Evolutionary conservation across 2,888 invertebrate genomes (phyloP).

Genomic region (Chrysolina americana): DNA sequence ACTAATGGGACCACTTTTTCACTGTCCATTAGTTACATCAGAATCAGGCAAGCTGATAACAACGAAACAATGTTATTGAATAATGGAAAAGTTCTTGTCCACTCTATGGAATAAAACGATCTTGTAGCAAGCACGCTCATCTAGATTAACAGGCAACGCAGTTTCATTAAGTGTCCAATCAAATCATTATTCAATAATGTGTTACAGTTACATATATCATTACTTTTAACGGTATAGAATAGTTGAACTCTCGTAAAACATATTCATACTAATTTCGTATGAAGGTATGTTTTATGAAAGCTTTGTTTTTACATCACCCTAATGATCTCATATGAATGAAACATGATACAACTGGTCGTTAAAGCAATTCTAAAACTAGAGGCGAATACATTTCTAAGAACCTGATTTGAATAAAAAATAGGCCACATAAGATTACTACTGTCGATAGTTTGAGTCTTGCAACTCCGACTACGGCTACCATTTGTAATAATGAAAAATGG

Average conservation of each 20-base stretch:
- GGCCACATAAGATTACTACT: no score
- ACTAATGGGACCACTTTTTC: slow-evolving; percentile 3
- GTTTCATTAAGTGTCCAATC: not conserved
- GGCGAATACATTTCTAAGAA: no score
- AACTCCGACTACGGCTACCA: no score
- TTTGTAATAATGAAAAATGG: no score
- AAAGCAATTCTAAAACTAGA: no score
- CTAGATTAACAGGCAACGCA: not conserved
- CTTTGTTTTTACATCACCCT: not conserved
- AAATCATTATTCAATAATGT: not conserved
- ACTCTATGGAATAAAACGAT: not conserved
- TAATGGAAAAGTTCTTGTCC: slow-evolving; percentile 1
- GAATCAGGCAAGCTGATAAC: not conserved
- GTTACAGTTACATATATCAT: not conserved
- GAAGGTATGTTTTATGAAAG: not conserved
- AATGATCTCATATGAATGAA: not conserved
- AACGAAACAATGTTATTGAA: not conserved
- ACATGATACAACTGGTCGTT: no score
- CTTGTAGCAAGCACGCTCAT: not conserved
- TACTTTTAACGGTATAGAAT: not conserved
- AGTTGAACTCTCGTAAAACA: not conserved
- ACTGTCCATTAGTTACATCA: slow-evolving; percentile 1
- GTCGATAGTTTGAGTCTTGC: no score
- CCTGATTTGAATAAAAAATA: no score
- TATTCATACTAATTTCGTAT: slow-evolving; percentile 5